Evolutionary conservation across 2,888 invertebrate species (phyloP).

Genomic region (Aphidoletes aphidimyza): DNA sequence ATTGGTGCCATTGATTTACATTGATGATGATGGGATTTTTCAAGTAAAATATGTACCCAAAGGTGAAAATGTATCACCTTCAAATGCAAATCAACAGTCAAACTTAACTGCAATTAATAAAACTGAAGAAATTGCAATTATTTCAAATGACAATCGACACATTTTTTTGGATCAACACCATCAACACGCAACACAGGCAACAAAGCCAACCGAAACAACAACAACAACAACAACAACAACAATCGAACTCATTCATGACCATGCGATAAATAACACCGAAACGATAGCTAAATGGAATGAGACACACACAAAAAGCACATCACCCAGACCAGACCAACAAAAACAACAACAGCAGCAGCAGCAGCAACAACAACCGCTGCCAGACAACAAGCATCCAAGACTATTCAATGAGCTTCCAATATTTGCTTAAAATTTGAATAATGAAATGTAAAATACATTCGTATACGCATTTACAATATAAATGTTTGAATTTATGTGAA

Average conservation of each 20-base stretch:
- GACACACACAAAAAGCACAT: neutral
- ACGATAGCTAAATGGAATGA: neutral
- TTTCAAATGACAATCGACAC: constrained; percentile 39
- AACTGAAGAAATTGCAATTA: constrained; percentile 25
- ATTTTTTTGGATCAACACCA: neutral
- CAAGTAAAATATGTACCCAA: constrained; percentile 31
- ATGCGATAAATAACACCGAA: constrained; percentile 3
- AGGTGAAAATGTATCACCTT: neutral
- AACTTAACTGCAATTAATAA: neutral
- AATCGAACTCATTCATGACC: neutral
- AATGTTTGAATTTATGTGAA: neutral
- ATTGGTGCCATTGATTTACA: neutral
- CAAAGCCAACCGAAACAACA: too few species aligned
- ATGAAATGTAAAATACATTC: constrained; percentile 28
- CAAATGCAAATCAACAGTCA: neutral
- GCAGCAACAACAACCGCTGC: neutral
- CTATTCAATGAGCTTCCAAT: constrained; percentile 13
- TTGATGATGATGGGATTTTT: constrained; percentile 28
- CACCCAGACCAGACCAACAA: neutral
- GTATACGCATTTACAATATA: too few species aligned
- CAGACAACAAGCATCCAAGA: neutral
- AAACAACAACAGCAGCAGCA: neutral
- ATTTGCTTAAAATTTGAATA: constrained; percentile 45
- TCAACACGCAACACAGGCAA: too few species aligned
- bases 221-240: neutral